Evolutionary conservation across 30 jellyfish, hydroid and myxozoan genomes (phyloP).

Genomic region (Sanderia malayensis): DNA sequence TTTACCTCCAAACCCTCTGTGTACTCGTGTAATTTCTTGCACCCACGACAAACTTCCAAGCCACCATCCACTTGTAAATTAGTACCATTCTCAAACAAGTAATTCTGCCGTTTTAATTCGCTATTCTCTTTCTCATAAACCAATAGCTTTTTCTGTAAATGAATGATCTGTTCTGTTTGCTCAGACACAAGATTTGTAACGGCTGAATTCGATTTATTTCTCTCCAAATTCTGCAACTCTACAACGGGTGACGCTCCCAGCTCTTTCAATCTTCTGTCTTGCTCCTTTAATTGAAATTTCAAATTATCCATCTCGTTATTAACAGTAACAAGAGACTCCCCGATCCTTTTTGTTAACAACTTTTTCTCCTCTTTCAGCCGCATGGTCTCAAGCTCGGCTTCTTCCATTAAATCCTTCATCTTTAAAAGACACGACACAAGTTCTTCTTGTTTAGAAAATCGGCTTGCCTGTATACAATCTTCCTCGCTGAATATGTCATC

Average conservation of each 20-base stretch:
- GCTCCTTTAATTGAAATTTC: slow-evolving; percentile 56
- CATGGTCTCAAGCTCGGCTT: slow-evolving; percentile 77
- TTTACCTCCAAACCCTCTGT: slow-evolving; percentile 58
- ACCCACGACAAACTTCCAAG: slow-evolving; percentile 22
- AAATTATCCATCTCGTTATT: slow-evolving; percentile 70
- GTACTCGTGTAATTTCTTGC: slow-evolving; percentile 41
- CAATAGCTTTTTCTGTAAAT: slow-evolving; percentile 41
- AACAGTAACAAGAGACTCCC: slow-evolving; percentile 73
- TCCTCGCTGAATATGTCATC: slow-evolving; percentile 63
- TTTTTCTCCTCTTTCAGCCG: slow-evolving; percentile 74
- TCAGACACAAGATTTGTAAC: slow-evolving; percentile 39
- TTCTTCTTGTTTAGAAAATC: slow-evolving; percentile 67
- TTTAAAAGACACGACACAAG: slow-evolving; percentile 57
- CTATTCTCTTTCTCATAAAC: slow-evolving; percentile 40
- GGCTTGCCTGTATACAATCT: slow-evolving; percentile 39
- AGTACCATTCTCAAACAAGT: slow-evolving; percentile 5
- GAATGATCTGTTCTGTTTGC: slow-evolving; percentile 55
- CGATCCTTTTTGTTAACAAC: slow-evolving; percentile 59
- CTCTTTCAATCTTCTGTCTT: slow-evolving; percentile 58
- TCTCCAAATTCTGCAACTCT: slow-evolving; percentile 21
- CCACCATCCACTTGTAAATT: too few relatives aligned
- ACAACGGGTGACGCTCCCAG: slow-evolving; percentile 63
- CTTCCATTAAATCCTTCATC: slow-evolving; percentile 81
- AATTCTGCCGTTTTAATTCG: slow-evolving; percentile 18
- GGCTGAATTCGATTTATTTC: slow-evolving; percentile 25